Base-by-base conservation (phyloP, 2,113 vertebrate genomes). In the Athene cunicularia region DNA sequence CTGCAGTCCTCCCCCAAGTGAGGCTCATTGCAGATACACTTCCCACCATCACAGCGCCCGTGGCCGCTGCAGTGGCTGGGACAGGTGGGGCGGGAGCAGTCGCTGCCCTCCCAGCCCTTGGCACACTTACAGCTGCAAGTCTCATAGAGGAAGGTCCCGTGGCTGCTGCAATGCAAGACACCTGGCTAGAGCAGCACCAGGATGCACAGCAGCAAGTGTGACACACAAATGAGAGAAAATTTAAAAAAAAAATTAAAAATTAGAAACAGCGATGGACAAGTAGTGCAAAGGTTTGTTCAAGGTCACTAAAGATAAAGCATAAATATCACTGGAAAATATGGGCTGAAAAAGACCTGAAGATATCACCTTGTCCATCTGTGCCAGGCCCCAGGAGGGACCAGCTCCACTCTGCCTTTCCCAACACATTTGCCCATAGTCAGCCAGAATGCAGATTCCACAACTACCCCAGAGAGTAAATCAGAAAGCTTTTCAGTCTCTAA, bases 1-100 rank as follows among this genome's bases (percentile, higher is more conserved):
- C 98, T 97, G 94, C 99, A 99, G 95, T 99, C 98, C 5, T 98
- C 82, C 3, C 99, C 98, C 0, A 91, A 93, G 86, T 96, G 99
- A 59, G 98, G 98, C 53, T 97, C 95, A 12, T 98, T 80, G 64
- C 99, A 99, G 21, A 98, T 35, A 33, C 99, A 99, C 30, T 55
- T 97, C 19, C 98, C 98, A 7, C 98, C 95, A 32, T 98, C 93
- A 3, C 99, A 99, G 62, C 45, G 97, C 32, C 99, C 99, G 1
- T 97, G 98, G 66, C 98, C 86, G 0, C 97, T 98, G 97, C 99
- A 99, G 8, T 97, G 98, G 9, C 98, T 97, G 0, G 98, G 99
- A 86, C 99, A 99, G 93, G 98, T 63, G 24, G 98, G 98, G 26
- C 14, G 84, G 18, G 98, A 98, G 91, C 99, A 99, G 82, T 98